Conservation (phyloP, 1,140 invertebrate genomes). For the Apis cerana region DNA sequence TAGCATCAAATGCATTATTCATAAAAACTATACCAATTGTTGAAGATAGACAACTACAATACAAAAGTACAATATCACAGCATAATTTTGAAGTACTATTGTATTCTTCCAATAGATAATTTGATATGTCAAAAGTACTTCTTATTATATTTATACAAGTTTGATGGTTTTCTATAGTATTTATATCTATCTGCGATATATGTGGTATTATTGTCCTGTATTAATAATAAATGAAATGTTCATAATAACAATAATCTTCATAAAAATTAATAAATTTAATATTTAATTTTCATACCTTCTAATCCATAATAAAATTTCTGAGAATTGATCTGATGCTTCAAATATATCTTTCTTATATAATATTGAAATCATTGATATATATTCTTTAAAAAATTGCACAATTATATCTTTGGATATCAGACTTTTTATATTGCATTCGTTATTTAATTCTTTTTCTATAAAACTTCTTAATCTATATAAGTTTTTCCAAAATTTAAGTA, state of each 20-base stretch:
- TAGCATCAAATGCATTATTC: slow-evolving; percentile 51
- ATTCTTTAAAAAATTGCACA: slow-evolving; percentile 50
- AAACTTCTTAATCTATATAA: slow-evolving; percentile 43
- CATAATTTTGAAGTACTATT: slow-evolving; percentile 62
- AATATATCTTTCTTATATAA: slow-evolving; percentile 54
- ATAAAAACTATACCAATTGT: slow-evolving; percentile 57
- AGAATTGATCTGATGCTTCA: slow-evolving; percentile 48
- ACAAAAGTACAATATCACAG: slow-evolving; percentile 60
- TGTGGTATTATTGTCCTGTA: slow-evolving; percentile 52
- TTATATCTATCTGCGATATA: slow-evolving; percentile 21
- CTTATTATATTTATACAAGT: slow-evolving; percentile 56
- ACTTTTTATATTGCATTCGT: not conserved
- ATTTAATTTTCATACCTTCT: slow-evolving; percentile 47
- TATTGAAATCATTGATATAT: slow-evolving; percentile 50
- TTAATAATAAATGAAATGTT: slow-evolving; percentile 12
- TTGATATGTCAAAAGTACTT: slow-evolving; percentile 52
- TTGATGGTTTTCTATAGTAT: slow-evolving; percentile 22
- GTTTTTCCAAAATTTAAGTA: slow-evolving; percentile 52
- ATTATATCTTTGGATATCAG: slow-evolving; percentile 34
- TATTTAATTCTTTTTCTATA: slow-evolving; percentile 42
- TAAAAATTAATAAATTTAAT: not conserved
- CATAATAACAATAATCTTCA: not conserved
- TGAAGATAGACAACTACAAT: slow-evolving; percentile 49
- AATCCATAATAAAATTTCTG: slow-evolving; percentile 49
- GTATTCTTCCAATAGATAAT: slow-evolving; percentile 45